These are phyloP conservation scores for Agonum fuliginosum DNA, from an alignment of 2,888 invertebrate species.

Conservation along the genomic window DNA sequence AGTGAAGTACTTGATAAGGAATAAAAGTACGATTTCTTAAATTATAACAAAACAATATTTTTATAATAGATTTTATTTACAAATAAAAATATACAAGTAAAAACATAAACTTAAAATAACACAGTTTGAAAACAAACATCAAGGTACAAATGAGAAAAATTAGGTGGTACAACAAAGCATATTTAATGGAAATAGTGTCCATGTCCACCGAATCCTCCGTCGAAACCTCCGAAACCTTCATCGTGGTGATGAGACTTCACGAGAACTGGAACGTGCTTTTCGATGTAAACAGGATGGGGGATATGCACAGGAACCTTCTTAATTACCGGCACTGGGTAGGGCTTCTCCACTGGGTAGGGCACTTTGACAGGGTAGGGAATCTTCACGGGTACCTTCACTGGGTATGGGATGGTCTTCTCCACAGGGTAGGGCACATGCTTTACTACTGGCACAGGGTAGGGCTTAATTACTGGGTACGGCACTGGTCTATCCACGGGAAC, in stretches of 20 bases:
- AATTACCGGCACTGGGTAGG: constrained; percentile 77
- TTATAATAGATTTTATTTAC: constrained; percentile 48
- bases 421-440: constrained; percentile 72
- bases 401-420: constrained; percentile 68
- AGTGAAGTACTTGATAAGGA: too few relatives aligned
- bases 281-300: constrained; percentile 77
- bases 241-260: constrained; percentile 67
- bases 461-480: constrained; percentile 73
- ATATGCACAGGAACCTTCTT: constrained; percentile 72
- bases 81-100: constrained; percentile 38
- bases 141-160: constrained; percentile 44
- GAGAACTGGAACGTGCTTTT: constrained; percentile 73
- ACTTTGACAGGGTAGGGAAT: constrained; percentile 64
- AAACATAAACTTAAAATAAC: constrained; percentile 49
- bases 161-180: constrained; percentile 25
- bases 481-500: constrained; percentile 76
- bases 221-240: constrained; percentile 61
- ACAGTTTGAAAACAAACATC: constrained; percentile 18
- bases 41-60: background rate
- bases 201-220: constrained; percentile 60
- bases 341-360: constrained; percentile 72
- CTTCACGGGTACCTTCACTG: constrained; percentile 66
- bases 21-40: too few relatives aligned
- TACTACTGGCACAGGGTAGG: constrained; percentile 74
- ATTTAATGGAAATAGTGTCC: constrained; percentile 49